phyloP scores from a whole-genome alignment of 2,113 vertebrate species.

The Trematomus loennbergii region DNA sequence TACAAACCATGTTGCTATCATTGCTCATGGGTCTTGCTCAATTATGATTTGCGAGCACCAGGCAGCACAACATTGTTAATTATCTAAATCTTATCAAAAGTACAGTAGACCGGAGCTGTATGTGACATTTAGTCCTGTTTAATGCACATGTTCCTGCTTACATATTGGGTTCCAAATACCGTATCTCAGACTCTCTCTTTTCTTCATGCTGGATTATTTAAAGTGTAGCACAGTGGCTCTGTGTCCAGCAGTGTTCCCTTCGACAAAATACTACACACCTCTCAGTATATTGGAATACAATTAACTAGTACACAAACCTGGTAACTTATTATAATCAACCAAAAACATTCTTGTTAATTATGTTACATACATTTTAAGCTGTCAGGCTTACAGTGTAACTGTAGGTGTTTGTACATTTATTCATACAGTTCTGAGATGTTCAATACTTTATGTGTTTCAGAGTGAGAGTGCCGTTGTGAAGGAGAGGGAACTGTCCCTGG shows the following conservation, averaged over 20 bases:
- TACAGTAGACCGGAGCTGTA: neutral
- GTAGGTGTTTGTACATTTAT: neutral
- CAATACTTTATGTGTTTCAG: conserved; percentile 78
- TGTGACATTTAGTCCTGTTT: neutral
- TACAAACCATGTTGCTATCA: neutral
- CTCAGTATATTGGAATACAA: too few relatives aligned
- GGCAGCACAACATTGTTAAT: neutral
- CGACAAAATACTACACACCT: too few relatives aligned
- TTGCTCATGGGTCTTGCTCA: neutral
- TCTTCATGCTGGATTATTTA: too few relatives aligned
- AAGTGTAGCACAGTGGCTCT: too few relatives aligned
- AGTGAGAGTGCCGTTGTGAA: conserved; percentile 91
- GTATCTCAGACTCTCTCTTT: too few relatives aligned
- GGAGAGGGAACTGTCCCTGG: conserved; percentile 91
- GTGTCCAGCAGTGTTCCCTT: too few relatives aligned
- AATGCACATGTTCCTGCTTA: neutral
- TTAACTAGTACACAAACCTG: too few relatives aligned
- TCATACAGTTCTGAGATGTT: neutral
- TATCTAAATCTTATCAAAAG: neutral
- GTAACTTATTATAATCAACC: neutral
- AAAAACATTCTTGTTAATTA: too few relatives aligned
- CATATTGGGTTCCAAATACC: neutral
- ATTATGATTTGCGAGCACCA: neutral
- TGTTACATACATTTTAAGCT: too few relatives aligned
- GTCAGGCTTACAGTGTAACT: neutral